Base-by-base conservation (phyloP, 23 tunicate genomes). In the Ciona savignyi region DNA sequence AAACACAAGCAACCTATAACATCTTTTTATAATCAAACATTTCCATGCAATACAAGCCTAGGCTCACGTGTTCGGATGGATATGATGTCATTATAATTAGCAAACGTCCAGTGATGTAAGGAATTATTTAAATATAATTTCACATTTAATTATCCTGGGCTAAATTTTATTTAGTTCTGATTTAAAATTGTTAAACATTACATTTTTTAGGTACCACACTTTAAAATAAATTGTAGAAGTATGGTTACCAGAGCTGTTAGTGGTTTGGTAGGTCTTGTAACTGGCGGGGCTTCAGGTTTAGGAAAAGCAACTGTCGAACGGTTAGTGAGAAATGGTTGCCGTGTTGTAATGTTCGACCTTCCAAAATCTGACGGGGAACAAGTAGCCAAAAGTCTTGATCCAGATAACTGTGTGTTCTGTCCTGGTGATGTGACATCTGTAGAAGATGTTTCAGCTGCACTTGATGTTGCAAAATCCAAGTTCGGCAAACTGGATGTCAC, bases 251-350 rank as follows among this genome's bases (percentile, higher is more conserved):
- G 56, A 42, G 56, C 56, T 42, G 56, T 42, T 6, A 15, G 56
- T 42, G 85, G 89, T 1, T 35, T 83, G 67, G 87, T 85, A 56
- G 84, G 88, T 4, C 65, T 89, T 30, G 96, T 95, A 3, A 89
- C 99, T 9, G 99, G 99, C 0, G 99, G 92, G 30, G 99, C 99
- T 20, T 88, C 96, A 28, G 99, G 99, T 29, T 79, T 95, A 1
- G 99, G 99, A 11, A 86, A 80, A 61, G 99, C 99, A 2, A 95
- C 99, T 6, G 99, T 77, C 0, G 83, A 90, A 27, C 65, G 83
- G 2, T 68, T 95, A 33, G 93, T 74, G 0, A 76, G 81, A 31
- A 77, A 81, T 34, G 99, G 99, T 19, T 84, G 76, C 65, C 67
- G 78, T 24, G 96, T 89, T 35, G 96, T 93, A 6, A 84, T 89